Base-by-base conservation (phyloP, 30 jellyfish, hydroid and myxozoan genomes). In the Hydractinia echinata region DNA sequence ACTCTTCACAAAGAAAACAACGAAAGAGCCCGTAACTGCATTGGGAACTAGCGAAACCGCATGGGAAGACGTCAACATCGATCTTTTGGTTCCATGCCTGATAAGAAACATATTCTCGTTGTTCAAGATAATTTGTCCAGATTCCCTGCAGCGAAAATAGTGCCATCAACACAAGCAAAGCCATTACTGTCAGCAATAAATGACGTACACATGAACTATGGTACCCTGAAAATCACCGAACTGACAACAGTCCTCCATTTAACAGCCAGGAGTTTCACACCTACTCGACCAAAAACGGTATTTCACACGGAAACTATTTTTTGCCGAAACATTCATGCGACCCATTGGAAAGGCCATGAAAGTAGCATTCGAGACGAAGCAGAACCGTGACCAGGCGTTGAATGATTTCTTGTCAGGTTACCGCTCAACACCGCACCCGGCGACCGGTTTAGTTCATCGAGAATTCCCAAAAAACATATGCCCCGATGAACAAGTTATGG, bases 161-260 rank as follows among this genome's bases (percentile, higher is more conserved):
- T 11, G 72, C 10, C 86, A 81, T 16, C 79, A 83, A 87, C 81
- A 76, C 5, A n/a, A 80, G 0, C 83, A 67, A 21, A 53, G 55
- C 81, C 8, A 70, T 4, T 15, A 15, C 52, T 30, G 44, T 30
- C 44, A 30, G 44, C 44, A 30, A 30, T 30, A 30, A 2, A 30
- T 30, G 1, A 30, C 44, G 44, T 1, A 30, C 44, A 30, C 44
- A 30, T 30, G 2, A 30, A 30, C 52, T 10, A 68, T 68, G 52
- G 51, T 10, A 10, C 13, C 69, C 69, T 58, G 69, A 3, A 58
- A 11, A 16, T 58, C 69, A 58, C 69, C 69, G 69, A 11, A 11
- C 19, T 16, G 69, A 58, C 19, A 58, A 58, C 69, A 2, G 1
- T 30, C 44, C 2, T 16, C 69, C 69, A 10, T 56, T 56, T n/a